Evolutionary conservation across 2,888 invertebrate genomes (phyloP).

Genomic region (Microchrysa polita): DNA sequence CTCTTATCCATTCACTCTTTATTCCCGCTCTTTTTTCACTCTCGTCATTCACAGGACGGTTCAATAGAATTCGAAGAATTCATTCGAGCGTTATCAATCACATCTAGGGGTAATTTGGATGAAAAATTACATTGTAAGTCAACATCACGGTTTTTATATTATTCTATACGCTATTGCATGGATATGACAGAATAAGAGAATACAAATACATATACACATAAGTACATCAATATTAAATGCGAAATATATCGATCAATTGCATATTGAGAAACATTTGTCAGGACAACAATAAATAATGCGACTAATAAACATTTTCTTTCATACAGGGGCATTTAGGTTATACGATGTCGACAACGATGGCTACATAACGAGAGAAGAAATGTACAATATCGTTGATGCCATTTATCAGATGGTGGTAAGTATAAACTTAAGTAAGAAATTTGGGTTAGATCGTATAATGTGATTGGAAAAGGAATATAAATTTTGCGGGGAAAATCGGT

Average conservation of each 20-base stretch:
- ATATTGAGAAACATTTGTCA: constrained; percentile 32
- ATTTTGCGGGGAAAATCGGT: neutral
- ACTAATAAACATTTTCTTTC: constrained; percentile 51
- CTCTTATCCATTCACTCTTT: constrained; percentile 4
- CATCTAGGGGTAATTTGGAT: constrained; percentile 97
- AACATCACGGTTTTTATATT: neutral
- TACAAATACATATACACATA: too few species aligned
- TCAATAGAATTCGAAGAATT: constrained; percentile 99
- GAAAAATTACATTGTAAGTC: constrained; percentile 98
- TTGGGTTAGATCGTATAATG: too few species aligned
- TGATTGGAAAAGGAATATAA: neutral
- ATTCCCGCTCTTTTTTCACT: constrained; percentile 23
- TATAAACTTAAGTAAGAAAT: too few species aligned
- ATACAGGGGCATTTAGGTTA: constrained; percentile 91
- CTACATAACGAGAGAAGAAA: constrained; percentile 93
- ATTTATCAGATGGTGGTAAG: constrained; percentile 99
- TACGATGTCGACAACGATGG: constrained; percentile 97
- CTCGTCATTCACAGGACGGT: constrained; percentile 80
- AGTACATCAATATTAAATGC: too few species aligned
- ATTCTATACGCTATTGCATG: too few species aligned
- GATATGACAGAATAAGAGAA: too few species aligned
- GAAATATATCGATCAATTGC: constrained; percentile 28
- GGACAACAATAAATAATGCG: constrained; percentile 33
- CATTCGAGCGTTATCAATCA: constrained; percentile 96
- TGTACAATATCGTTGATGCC: constrained; percentile 97